Evolutionary conservation across 2,888 invertebrate species (phyloP).

Genomic region (Megalurothrips usitatus): DNA sequence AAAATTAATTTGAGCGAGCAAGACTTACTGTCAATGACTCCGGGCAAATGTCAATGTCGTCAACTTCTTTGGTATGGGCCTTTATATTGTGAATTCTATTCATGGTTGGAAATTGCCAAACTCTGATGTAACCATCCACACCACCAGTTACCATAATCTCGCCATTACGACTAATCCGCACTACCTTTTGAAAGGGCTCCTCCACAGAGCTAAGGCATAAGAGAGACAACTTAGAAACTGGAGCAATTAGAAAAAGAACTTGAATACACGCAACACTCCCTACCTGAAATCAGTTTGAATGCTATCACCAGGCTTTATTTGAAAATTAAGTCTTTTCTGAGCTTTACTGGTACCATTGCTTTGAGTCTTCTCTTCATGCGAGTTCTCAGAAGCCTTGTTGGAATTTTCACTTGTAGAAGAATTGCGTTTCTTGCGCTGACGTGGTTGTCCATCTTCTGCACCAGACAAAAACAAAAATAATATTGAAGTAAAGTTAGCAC

Average conservation of each 20-base stretch:
- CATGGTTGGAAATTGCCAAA: conserved; percentile 86
- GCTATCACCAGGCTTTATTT: conserved; percentile 71
- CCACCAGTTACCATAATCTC: conserved; percentile 87
- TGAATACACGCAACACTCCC: conserved; percentile 32
- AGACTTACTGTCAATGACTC: conserved; percentile 54
- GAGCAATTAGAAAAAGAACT: conserved; percentile 15
- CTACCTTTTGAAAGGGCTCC: conserved; percentile 83
- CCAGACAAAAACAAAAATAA: neutral
- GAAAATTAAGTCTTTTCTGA: conserved; percentile 63
- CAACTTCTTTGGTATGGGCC: conserved; percentile 86
- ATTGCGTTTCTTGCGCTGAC: conserved; percentile 34
- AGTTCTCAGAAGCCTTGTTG: conserved; percentile 40
- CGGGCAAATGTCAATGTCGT: conserved; percentile 87
- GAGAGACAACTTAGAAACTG: conserved; percentile 29
- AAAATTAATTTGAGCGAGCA: neutral
- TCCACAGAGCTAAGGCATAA: conserved; percentile 46
- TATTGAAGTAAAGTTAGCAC: neutral
- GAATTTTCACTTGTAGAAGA: conserved; percentile 37
- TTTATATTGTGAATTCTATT: conserved; percentile 63
- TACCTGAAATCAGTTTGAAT: conserved; percentile 80
- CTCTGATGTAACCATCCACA: conserved; percentile 76
- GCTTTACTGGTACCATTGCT: conserved; percentile 37
- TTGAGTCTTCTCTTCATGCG: conserved; percentile 32
- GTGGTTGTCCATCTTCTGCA: conserved; percentile 33
- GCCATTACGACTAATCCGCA: conserved; percentile 70